Evolutionary conservation across 35 echinoderm and acorn worm species (phyloP).

Genomic region (Ophiothrix spiculata): DNA sequence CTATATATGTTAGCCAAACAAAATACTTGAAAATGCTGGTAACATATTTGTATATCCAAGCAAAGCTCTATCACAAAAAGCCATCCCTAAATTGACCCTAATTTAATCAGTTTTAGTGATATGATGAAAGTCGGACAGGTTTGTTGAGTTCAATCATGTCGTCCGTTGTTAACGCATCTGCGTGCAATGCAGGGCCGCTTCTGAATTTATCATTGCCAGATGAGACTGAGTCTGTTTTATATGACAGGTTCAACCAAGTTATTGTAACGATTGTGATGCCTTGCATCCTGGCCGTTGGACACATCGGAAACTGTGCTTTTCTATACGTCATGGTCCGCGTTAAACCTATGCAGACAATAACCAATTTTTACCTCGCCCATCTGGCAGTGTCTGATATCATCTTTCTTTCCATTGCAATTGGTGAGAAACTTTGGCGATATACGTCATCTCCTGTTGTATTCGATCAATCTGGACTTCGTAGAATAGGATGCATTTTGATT

Average conservation of each 20-base stretch:
- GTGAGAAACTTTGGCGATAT: conserved; percentile 61
- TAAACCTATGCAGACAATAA: conserved; percentile 68
- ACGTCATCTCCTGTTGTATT: conserved; percentile 47
- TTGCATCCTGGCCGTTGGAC: conserved; percentile 53
- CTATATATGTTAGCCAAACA: no score
- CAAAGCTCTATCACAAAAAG: no score
- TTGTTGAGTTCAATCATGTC: no score
- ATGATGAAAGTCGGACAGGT: no score
- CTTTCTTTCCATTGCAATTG: conserved; percentile 43
- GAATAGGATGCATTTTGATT: conserved; percentile 58
- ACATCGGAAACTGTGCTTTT: conserved; percentile 69
- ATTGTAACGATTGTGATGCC: conserved; percentile 53
- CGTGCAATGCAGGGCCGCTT: no score
- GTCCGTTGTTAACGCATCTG: no score
- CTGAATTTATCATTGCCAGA: not conserved
- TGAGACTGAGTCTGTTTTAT: not conserved
- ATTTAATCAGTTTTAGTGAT: no score
- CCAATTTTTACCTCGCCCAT: conserved; percentile 69
- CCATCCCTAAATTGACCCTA: no score
- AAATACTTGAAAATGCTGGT: no score
- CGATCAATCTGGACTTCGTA: conserved; percentile 38
- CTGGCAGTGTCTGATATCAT: conserved; percentile 69
- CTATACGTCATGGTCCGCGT: conserved; percentile 62
- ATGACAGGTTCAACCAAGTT: not conserved
- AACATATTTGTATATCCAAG: no score